These are phyloP conservation scores for Melanotaenia parkinsoni DNA, from an alignment of 2,797 vertebrate species.

Conservation along the genomic window DNA sequence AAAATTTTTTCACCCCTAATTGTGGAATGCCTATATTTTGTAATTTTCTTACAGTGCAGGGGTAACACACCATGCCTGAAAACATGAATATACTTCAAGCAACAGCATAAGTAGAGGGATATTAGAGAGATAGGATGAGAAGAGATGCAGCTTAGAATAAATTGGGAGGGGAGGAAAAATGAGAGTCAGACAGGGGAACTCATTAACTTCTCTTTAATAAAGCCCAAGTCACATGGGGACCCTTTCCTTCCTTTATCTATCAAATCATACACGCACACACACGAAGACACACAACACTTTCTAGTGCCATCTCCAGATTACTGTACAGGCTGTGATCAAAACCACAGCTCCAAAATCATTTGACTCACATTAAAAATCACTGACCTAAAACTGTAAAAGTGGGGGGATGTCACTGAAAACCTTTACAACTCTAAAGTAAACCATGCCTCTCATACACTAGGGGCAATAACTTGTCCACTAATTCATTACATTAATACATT, in stretches of 20 bases:
- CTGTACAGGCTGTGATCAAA: conserved; percentile 35
- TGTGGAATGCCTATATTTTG: conserved; percentile 32
- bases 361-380: conserved; percentile 34
- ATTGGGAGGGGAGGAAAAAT: conserved; percentile 66
- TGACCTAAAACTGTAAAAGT: conserved; percentile 32
- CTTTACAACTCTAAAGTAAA: not conserved
- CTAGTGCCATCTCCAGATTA: conserved; percentile 38
- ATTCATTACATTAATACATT: conserved; percentile 31
- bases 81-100: conserved; percentile 40
- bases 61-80: conserved; percentile 16
- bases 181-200: conserved; percentile 75
- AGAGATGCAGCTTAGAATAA: conserved; percentile 58
- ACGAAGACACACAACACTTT: conserved; percentile 40
- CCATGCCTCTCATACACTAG: conserved; percentile 1
- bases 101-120: conserved; percentile 37
- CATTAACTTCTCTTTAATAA: conserved; percentile 84
- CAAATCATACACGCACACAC: conserved; percentile 27
- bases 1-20: conserved; percentile 34
- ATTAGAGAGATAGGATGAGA: conserved; percentile 48
- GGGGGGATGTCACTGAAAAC: conserved; percentile 11
- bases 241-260: conserved; percentile 71
- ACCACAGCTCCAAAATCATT: conserved; percentile 34
- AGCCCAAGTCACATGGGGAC: conserved; percentile 71
- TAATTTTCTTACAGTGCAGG: conserved; percentile 48
- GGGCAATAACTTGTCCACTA: conserved; percentile 17